Evolutionary conservation across 2,113 vertebrate species (phyloP), one percentile per base, ranked within the genome.

Genomic region (Macroglossus sobrinus): DNA sequence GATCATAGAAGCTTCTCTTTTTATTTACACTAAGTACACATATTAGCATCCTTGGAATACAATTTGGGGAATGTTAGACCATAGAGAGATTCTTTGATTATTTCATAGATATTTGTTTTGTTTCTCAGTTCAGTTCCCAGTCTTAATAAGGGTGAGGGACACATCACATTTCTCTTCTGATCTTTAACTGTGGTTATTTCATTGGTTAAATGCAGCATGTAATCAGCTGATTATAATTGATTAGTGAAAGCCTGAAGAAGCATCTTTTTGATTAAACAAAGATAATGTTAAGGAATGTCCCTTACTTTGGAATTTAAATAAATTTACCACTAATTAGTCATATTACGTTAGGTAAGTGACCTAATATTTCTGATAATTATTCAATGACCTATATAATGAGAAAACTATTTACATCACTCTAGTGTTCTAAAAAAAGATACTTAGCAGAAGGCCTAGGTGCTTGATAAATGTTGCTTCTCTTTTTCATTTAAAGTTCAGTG

Each of bases 71-170:
- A 28, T 72, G 21, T 43, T 76, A 53, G 50, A 72, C 68, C 33
- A 79, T 61, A 84, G 12, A 24, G 15, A 78, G 11, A 59, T 59
- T 84, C 59, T 81, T 18, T 74, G 33, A 75, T 50, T 90, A 94
- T 91, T 85, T 91, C 15, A 43, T 69, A 43, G n/a, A 16, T 78
- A 87, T 93, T 93, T 76, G 18, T 63, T 80, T 95, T 84, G 43
- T 79, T 91, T 93, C 21, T 93, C 30, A 45, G 7, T 35, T 61
- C 57, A 76, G 19, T 96, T 55, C 7, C 7, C 45, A 78, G 28
- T 71, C 14, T 89, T 80, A 64, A 22, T 61, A 69, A 95, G 24
- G 21, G 7, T 30, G n/a, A 84, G 24, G 35, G 26, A 53, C 3
- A 8, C 21, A n/a, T 87, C 43, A 43, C 18, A 68, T 76, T 91